Base-by-base conservation (phyloP, 2,113 vertebrate species). In the Mohoua ochrocephala region DNA sequence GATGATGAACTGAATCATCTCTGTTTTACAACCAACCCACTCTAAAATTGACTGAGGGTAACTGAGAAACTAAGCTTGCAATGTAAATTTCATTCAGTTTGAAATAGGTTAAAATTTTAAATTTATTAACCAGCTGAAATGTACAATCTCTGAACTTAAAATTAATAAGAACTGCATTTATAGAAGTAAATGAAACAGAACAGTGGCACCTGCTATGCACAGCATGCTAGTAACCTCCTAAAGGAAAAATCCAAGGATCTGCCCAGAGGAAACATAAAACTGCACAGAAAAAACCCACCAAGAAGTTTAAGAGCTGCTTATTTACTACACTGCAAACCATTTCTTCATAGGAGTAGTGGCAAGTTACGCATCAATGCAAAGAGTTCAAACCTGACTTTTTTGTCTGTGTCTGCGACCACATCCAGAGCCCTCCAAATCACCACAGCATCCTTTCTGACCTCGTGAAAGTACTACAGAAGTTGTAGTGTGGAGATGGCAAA, bases 101-200 rank as follows among this genome's bases (percentile, higher is more conserved):
- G 74, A 92, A 93, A 95, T 2, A 96, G 35, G 84, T 91, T 96
- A 88, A 84, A 97, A 94, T 76, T 89, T 91, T 92, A n/a, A 93
- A 93, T 84, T 60, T 78, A 96, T 89, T 96, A 93, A 87, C 59
- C 35, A 57, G 28, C 11, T 85, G 63, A 84, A 96, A 96, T 91
- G 94, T 93, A 91, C 82, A 87, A 49, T 73, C 89, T 84, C 56
- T 59, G 87, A 84, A 56, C 79, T 96, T 91, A 87, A 96, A 97
- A 95, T 89, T 83, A 92, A 0, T 92, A 97, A 89, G 73, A 93
- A 87, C 67, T 75, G 59, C 78, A 93, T 89, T 96, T 96, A 91
- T 49, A 92, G 83, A 96, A 92, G 85, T 61, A 96, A 96, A 93
- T 78, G 64, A 87, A 91, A 87, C 10, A 53, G 63, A 87, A 91